Evolutionary conservation across 2,113 vertebrate genomes (phyloP), one percentile per base, ranked within the genome.

Genomic region (Alaudala cheleensis): DNA sequence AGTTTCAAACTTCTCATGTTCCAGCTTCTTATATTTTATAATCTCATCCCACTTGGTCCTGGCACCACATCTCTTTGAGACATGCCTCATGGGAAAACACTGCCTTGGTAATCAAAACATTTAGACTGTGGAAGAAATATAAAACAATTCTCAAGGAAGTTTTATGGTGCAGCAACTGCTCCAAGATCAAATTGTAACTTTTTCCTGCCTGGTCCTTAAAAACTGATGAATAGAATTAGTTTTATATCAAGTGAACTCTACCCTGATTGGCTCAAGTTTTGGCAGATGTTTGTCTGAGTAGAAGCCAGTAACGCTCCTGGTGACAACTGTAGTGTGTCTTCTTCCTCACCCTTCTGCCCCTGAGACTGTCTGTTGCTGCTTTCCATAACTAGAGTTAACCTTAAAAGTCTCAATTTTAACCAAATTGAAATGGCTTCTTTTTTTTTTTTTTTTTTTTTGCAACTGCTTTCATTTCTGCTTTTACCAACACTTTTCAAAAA

Each of bases 1-100:
- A 96, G 80, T 96, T 95, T 95, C 92, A 95, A 93, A 94, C 93
- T 96, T 95, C 95, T 96, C 88, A 44, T 86, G 71, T 96, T 97
- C 80, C 88, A 93, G 81, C 83, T 97, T 88, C 96, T 95, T 96
- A 81, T 74, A 93, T 94, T 96, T 95, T 96, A 95, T 93, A 94
- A 93, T 96, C 90, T 96, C 80, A 96, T 96, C 92, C 90, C 93
- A 90, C 76, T 96, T 93, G 40, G 80, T 93, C 74, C 88, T 94
- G 94, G 93, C 86, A 97, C 80, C 82, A 92, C 49, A 81, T 86
- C 86, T 93, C 90, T 91, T 91, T 83, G 86, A 96, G 92, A 96
- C 86, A 86, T 7, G 65, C 45, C 94, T 96, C 86, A 61, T 86
- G 82, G 88, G 93, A 96, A 96, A 97, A 90, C 85, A 88, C 61